A percentile compares a stretch with the other conserved stretches of the same genome.
These are phyloP conservation scores for Anomalospiza imberbis DNA, from an alignment of 2,797 vertebrate species.

Conservation along the genomic window DNA sequence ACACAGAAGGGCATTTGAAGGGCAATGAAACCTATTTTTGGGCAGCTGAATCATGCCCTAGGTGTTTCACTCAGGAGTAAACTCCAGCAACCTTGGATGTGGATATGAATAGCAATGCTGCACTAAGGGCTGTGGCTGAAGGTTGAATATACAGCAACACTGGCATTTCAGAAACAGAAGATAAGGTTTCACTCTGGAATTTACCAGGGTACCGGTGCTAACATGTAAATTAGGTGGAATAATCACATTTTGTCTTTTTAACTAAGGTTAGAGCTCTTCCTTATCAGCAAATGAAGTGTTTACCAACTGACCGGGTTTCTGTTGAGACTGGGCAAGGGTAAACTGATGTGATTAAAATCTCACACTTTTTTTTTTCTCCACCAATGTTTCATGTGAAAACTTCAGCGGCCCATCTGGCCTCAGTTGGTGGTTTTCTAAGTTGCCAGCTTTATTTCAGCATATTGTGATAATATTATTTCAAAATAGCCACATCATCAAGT, in stretches of 20 bases:
- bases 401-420: slow-evolving; percentile 58
- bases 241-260: not conserved
- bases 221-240: not conserved
- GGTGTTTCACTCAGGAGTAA: not conserved
- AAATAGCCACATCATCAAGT: slow-evolving; percentile 48
- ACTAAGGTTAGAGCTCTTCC: not conserved
- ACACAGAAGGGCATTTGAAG: not conserved
- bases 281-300: not conserved
- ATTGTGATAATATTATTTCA: slow-evolving; percentile 61
- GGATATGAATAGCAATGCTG: not conserved
- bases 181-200: slow-evolving; percentile 17
- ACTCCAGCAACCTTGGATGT: not conserved
- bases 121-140: not conserved
- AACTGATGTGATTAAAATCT: slow-evolving; percentile 9
- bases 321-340: not conserved
- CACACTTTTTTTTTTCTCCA: not conserved
- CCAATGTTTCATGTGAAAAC: slow-evolving; percentile 40
- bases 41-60: not conserved
- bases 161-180: slow-evolving; percentile 2
- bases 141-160: not conserved
- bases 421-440: slow-evolving; percentile 62
- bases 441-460: slow-evolving; percentile 52
- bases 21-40: not conserved
- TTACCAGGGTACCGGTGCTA: not conserved
- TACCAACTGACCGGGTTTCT: not conserved